Conservation (phyloP, 2,797 vertebrate genomes). For the Clarias fuscus region DNA sequence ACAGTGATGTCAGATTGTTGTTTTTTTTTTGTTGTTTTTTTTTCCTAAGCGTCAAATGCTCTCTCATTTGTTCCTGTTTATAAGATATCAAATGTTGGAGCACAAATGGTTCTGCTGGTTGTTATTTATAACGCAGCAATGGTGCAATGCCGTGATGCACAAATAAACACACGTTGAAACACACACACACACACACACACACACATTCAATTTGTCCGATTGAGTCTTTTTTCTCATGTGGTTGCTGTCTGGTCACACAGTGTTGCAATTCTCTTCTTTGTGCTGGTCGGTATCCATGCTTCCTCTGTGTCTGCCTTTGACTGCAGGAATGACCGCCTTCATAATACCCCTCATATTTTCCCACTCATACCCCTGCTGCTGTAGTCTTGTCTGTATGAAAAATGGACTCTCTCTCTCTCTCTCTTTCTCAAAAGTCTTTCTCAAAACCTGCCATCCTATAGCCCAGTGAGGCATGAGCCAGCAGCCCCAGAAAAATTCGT, state of each 20-base stretch:
- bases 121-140: constrained; percentile 52
- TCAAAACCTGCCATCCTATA: constrained; percentile 70
- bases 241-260: constrained; percentile 45
- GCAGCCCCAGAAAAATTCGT: constrained; percentile 63
- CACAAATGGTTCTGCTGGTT: constrained; percentile 38
- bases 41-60: constrained; percentile 47
- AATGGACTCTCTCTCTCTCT: constrained; percentile 34
- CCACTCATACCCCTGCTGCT: constrained; percentile 69
- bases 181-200: constrained; percentile 23
- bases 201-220: constrained; percentile 42
- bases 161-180: constrained; percentile 26
- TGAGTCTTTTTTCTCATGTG: constrained; percentile 50
- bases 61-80: constrained; percentile 56
- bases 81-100: constrained; percentile 52
- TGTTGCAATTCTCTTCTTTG: constrained; percentile 63
- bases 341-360: constrained; percentile 72
- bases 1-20: constrained; percentile 52
- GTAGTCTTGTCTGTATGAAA: constrained; percentile 57
- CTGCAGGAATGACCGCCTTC: constrained; percentile 68
- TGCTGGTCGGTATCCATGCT: constrained; percentile 70
- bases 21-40: background rate
- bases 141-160: constrained; percentile 27
- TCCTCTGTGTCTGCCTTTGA: constrained; percentile 70
- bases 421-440: constrained; percentile 43
- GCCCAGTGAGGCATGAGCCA: constrained; percentile 63